Percentiles rank a stretch among this genome's conserved stretches.
Evolutionary conservation across 2,888 invertebrate genomes (phyloP).

Genomic region (Troglohyphantes excavatus): DNA sequence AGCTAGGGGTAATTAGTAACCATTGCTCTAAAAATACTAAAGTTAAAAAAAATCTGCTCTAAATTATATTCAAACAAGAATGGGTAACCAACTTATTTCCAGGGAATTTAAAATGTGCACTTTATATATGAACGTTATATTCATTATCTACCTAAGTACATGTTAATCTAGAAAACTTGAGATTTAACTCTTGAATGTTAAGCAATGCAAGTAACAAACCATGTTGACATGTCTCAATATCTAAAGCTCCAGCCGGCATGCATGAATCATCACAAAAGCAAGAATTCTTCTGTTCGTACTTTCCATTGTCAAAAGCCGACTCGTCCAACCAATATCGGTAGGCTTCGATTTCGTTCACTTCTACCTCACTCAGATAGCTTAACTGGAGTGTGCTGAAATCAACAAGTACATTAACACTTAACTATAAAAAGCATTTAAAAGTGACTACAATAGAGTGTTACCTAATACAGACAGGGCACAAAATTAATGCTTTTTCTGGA

Average conservation of each 20-base stretch:
- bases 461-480: too few relatives aligned
- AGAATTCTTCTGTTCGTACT: slow-evolving; percentile 71
- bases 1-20: too few relatives aligned
- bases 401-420: background rate
- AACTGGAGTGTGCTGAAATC: slow-evolving; percentile 73
- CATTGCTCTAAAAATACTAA: too few relatives aligned
- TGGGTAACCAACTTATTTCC: too few relatives aligned
- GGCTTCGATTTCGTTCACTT: slow-evolving; percentile 84
- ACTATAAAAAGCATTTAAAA: background rate
- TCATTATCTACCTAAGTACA: too few relatives aligned
- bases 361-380: slow-evolving; percentile 63
- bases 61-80: too few relatives aligned
- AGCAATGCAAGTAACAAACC: slow-evolving; percentile 31
- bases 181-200: background rate
- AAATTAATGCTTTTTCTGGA: too few relatives aligned
- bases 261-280: slow-evolving; percentile 78
- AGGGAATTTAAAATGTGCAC: too few relatives aligned
- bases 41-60: too few relatives aligned
- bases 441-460: too few relatives aligned
- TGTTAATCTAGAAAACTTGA: background rate
- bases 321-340: slow-evolving; percentile 86
- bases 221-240: slow-evolving; percentile 78
- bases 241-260: slow-evolving; percentile 79
- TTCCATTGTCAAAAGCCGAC: slow-evolving; percentile 88
- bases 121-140: too few relatives aligned